Base-by-base conservation (phyloP, 2,797 vertebrate genomes). In the Percopsis omiscomaycus region DNA sequence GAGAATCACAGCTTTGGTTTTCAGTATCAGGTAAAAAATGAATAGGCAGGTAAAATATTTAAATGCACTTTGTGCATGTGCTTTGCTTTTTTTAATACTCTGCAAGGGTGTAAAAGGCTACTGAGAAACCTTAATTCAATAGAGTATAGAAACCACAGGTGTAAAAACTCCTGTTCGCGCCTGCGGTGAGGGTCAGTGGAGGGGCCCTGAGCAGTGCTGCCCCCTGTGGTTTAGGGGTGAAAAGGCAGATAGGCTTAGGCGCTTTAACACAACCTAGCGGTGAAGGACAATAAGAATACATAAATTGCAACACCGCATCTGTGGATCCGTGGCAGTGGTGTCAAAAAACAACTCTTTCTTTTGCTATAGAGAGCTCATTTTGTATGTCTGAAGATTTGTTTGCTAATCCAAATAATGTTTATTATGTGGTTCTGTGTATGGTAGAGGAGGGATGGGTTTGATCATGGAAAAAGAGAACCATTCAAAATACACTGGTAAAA, bases 171-270 rank as follows among this genome's bases (percentile, higher is more conserved):
- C 59, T 74, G 75, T 74, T 64, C n/a, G 50, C 50, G 64, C 68
- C 61, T 37, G 44, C 44, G 57, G 74, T 70, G 77, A 72, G 28
- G 54, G 75, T 75, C 78, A 59, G 77, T 82, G 82, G 68, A 10
- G 65, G 79, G 78, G 78, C 76, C 86, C 87, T 89, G 89, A 90
- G 86, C 77, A 73, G 79, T 88, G 85, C 83, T 86, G 82, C 87
- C 88, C 84, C 87, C 72, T 81, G 80, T 86, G 84, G 84, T 80
- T 68, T 64, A 85, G 78, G 80, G 84, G 83, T 84, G 70, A 84
- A 90, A 91, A 89, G 88, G 89, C 89, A 91, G 86, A 84, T 80
- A 83, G 83, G 83, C 68, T 70, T 72, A 82, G 82, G 77, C 51
- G 83, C 71, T 75, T 75, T 37, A 79, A 78, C 56, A 57, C 73